Evolutionary conservation across 2,797 vertebrate species (phyloP).

Genomic region (Gymnoscopelus microlampas): DNA sequence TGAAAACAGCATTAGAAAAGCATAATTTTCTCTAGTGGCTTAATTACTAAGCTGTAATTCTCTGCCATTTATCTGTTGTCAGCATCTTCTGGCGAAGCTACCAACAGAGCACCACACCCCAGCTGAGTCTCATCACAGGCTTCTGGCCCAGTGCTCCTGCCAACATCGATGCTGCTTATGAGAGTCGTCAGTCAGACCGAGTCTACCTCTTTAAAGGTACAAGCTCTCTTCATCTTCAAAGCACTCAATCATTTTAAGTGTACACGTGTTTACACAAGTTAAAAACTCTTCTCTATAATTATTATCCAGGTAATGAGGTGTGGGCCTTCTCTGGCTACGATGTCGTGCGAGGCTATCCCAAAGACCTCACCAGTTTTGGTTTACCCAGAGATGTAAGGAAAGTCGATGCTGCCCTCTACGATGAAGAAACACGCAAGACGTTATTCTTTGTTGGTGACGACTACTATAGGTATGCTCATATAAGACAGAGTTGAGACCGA

Average conservation of each 20-base stretch:
- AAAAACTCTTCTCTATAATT: neutral
- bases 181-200: slow-evolving; percentile 76
- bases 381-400: slow-evolving; percentile 79
- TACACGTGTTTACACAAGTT: neutral
- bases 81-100: slow-evolving; percentile 87
- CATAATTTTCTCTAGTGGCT: neutral
- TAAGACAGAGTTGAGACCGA: neutral
- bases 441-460: slow-evolving; percentile 82
- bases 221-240: neutral
- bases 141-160: slow-evolving; percentile 86
- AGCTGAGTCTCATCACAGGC: slow-evolving; percentile 79
- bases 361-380: slow-evolving; percentile 75
- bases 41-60: neutral
- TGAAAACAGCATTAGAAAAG: neutral
- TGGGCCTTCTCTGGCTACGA: slow-evolving; percentile 82
- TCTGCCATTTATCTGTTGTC: slow-evolving; percentile 35
- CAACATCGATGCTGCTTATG: slow-evolving; percentile 87
- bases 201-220: slow-evolving; percentile 88
- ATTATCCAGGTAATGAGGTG: slow-evolving; percentile 56
- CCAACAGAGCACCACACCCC: slow-evolving; percentile 60
- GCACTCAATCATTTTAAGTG: neutral
- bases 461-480: slow-evolving; percentile 83
- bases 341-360: slow-evolving; percentile 79
- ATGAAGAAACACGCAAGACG: slow-evolving; percentile 78
- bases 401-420: slow-evolving; percentile 83